A percentile compares a stretch with the other conserved stretches of the same genome.
Conservation (phyloP, 2,797 vertebrate species). For the Aldrovandia affinis region DNA sequence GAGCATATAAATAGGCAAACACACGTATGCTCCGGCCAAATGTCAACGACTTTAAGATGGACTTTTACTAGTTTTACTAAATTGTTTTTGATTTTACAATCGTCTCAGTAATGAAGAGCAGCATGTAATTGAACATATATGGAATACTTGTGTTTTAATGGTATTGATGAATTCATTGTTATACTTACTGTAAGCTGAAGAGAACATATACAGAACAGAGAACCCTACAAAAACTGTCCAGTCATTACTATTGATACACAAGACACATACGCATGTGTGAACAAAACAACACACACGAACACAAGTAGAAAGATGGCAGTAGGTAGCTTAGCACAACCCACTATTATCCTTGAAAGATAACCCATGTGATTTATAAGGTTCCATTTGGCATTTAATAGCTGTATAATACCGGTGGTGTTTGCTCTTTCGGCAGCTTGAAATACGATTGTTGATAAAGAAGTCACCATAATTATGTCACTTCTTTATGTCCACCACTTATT, state of each 20-base stretch:
- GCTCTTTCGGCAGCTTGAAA: conserved; percentile 46
- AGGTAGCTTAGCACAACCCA: background rate
- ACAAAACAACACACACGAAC: background rate
- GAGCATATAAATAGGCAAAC: background rate
- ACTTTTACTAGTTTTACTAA: too few species aligned
- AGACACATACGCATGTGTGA: background rate
- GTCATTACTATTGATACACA: background rate
- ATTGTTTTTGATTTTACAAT: background rate
- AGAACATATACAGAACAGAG: background rate
- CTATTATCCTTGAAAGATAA: conserved; percentile 24
- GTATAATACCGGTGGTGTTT: conserved; percentile 30
- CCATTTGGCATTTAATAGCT: conserved; percentile 32
- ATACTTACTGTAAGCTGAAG: background rate
- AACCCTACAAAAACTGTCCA: background rate
- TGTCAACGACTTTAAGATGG: too few species aligned
- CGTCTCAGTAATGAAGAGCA: background rate
- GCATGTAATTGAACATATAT: background rate
- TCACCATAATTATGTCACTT: conserved; percentile 53
- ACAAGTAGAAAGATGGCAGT: conserved; percentile 17
- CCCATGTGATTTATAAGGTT: conserved; percentile 15
- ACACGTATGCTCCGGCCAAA: too few species aligned
- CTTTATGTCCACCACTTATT: conserved; percentile 50
- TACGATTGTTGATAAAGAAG: conserved; percentile 43
- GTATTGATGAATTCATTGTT: background rate
- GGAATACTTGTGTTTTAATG: background rate